Percentiles rank a stretch among this genome's conserved stretches.
These are phyloP conservation scores for Saimiri boliviensis DNA, from an alignment of 2,113 vertebrate species.

Conservation along the genomic window DNA sequence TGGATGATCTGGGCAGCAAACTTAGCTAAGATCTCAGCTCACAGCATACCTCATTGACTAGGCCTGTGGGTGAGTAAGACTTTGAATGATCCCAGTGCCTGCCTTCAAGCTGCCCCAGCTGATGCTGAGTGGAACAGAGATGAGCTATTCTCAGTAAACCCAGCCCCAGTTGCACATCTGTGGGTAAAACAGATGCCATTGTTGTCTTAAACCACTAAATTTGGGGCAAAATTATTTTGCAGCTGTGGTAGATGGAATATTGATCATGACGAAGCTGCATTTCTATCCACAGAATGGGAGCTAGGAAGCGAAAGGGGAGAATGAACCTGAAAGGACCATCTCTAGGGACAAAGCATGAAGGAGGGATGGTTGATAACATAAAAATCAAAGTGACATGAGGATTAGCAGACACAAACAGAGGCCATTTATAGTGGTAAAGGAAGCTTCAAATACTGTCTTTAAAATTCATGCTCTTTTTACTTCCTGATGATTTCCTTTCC, in stretches of 20 bases:
- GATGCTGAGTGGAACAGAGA: neutral
- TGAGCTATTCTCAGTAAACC: fast-evolving
- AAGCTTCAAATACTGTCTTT: neutral
- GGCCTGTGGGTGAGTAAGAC: too few species aligned
- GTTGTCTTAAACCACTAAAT: neutral
- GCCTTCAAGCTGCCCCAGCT: neutral
- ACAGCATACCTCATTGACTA: neutral
- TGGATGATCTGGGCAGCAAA: neutral
- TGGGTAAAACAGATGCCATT: neutral
- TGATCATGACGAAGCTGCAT: neutral
- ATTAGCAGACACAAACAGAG: neutral
- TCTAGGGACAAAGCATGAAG: neutral
- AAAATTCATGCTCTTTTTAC: neutral
- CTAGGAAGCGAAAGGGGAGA: neutral
- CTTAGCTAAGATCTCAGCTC: neutral
- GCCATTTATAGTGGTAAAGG: neutral
- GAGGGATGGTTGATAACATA: neutral
- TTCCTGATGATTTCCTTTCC: neutral
- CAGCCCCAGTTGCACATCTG: fast-evolving
- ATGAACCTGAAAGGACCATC: neutral
- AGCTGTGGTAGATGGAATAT: neutral
- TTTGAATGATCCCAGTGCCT: neutral
- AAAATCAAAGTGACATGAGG: fast-evolving
- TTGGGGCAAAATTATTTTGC: neutral
- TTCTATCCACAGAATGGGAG: neutral